Base-by-base conservation (phyloP, 2,888 invertebrate species). In the Ectropis crepuscularia region DNA sequence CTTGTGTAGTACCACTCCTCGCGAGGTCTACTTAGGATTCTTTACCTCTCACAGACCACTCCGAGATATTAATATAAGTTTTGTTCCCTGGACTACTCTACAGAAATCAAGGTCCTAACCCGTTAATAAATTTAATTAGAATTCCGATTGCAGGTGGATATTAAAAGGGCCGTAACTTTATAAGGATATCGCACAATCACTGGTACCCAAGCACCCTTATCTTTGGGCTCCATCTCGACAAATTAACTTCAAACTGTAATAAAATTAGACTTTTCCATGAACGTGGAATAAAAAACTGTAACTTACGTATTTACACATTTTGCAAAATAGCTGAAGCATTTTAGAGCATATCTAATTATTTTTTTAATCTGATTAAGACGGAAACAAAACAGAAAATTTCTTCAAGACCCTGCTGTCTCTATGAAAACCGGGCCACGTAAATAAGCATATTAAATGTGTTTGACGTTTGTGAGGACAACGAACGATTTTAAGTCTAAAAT, bases 131-230 rank as follows among this genome's bases (percentile, higher is more conserved):
- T 77, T 81, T 72, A 79, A 82, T 78, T 77, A 69, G 69, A 74
- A 80, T 79, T 77, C 74, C 74, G 69, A 75, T 75, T 77, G 72
- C 71, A 74, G 73, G 67, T 57, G 70, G 72, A 73, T 79, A 77
- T 76, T 74, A 79, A 77, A 75, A 75, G 68, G 72, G 61, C 63
- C 68, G 74, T 75, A 77, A 74, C 69, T 71, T 73, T 61, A 66
- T 61, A 71, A 68, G 67, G 70, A 58, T 73, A 73, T 72, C 72
- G 62, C 65, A 69, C 68, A 73, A 72, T 73, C 68, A 75, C 74
- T 75, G 65, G 74, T 69, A 53, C 57, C 55, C 58, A 69, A 72
- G 71, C 62, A 69, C 66, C 61, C 54, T 42, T 71, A 72, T 73
- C 74, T 62, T 46, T 61, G 63, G 62, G 48, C 16, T 65, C 65